These are phyloP conservation scores for Atherinomorus stipes DNA, from an alignment of 2,113 vertebrate species.

Conservation along the genomic window DNA sequence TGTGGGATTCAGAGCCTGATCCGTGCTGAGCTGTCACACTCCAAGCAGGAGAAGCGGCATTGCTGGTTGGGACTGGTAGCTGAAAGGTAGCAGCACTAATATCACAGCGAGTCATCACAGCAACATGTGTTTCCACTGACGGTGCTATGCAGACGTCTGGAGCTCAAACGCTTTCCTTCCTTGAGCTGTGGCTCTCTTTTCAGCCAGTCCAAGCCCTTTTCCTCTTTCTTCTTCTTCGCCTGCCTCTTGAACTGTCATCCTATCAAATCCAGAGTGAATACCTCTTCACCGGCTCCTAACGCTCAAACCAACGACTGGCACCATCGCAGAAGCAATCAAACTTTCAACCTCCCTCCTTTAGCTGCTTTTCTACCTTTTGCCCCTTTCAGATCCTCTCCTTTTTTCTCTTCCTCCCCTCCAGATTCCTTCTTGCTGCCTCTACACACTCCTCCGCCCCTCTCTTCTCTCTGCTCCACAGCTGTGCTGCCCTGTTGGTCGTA, in stretches of 20 bases:
- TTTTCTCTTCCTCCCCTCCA: conserved; percentile 18
- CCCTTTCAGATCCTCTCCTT: conserved; percentile 37
- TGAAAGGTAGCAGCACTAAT: conserved; percentile 6
- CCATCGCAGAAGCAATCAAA: conserved; percentile 52
- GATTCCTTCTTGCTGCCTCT: conserved; percentile 41
- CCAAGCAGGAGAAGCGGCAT: conserved; percentile 36
- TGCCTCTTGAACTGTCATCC: conserved; percentile 49
- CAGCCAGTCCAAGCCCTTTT: conserved; percentile 9
- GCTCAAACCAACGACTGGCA: conserved; percentile 14
- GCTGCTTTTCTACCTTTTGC: conserved; percentile 29
- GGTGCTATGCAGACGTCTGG: conserved; percentile 35
- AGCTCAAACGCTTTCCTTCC: conserved; percentile 37
- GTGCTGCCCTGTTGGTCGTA: conserved; percentile 39
- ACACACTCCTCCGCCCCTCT: conserved; percentile 15
- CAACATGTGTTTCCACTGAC: conserved; percentile 70
- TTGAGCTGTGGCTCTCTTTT: conserved; percentile 23
- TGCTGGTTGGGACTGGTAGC: conserved; percentile 2
- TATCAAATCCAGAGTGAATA: conserved; percentile 45
- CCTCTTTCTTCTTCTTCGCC: conserved; percentile 34
- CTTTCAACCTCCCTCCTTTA: conserved; percentile 65
- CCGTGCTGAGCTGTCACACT: conserved; percentile 42
- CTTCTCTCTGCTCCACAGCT: conserved; percentile 47
- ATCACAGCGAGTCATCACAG: conserved; percentile 48
- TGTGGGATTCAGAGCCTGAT: conserved; percentile 24
- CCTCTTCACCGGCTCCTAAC: conserved; percentile 35